phyloP scores from a whole-genome alignment of 2,113 vertebrate species.

The Apaloderma vittatum region DNA sequence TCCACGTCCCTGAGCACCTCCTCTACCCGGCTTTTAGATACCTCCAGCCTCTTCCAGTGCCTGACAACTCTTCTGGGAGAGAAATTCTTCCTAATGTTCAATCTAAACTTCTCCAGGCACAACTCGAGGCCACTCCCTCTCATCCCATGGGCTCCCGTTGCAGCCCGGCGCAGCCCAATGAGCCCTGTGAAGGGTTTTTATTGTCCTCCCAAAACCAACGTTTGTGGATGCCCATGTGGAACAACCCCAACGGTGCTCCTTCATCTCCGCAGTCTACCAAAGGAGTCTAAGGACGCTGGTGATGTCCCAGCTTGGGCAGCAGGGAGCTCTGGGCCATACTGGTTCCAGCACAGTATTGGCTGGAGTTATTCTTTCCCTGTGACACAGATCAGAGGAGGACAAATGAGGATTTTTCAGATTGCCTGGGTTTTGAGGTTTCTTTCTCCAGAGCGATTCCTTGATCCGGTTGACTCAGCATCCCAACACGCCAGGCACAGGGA shows the following conservation, averaged over 20 bases:
- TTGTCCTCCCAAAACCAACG: not conserved
- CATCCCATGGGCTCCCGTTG: accelerated
- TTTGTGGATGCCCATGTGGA: not conserved
- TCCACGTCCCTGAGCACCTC: accelerated
- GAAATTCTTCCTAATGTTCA: not conserved
- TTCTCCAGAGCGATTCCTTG: not conserved
- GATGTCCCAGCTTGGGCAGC: not conserved
- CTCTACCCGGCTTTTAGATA: accelerated
- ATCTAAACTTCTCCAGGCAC: not conserved
- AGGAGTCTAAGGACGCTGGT: not conserved
- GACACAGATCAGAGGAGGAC: not conserved
- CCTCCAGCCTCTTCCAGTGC: not conserved
- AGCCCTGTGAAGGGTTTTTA: not conserved
- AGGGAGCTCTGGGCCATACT: not conserved
- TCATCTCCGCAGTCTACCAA: not conserved
- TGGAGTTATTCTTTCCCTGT: not conserved
- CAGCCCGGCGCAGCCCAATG: not conserved
- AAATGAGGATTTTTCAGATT: not conserved
- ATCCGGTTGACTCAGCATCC: not conserved
- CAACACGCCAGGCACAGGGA: not conserved
- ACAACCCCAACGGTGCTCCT: not conserved
- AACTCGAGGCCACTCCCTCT: not conserved
- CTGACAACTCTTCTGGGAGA: not conserved
- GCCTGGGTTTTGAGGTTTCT: accelerated
- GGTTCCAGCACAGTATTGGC: not conserved